phyloP scores from a whole-genome alignment of 2,113 vertebrate genomes.

The Paralichthys olivaceus region DNA sequence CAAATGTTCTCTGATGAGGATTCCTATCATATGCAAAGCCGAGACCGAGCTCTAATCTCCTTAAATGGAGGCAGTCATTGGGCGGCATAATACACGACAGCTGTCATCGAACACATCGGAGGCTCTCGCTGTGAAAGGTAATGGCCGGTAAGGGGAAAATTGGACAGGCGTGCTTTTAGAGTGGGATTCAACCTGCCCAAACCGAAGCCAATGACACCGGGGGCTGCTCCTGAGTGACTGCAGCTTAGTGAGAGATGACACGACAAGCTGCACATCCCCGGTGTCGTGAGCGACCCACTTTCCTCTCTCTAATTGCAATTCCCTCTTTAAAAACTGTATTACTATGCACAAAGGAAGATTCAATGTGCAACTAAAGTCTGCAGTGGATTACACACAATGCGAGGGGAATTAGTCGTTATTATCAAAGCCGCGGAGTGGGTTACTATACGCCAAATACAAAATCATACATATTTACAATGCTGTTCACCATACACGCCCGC shows the following conservation, averaged over 20 bases:
- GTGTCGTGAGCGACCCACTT: conserved; percentile 66
- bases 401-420: conserved; percentile 3
- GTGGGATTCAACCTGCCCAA: conserved; percentile 40
- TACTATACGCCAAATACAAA: neutral
- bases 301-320: conserved; percentile 56
- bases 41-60: neutral
- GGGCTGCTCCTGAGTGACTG: conserved; percentile 50
- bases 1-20: conserved; percentile 15
- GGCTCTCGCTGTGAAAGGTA: conserved; percentile 29
- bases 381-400: conserved; percentile 2
- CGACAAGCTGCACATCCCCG: conserved; percentile 59
- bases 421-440: conserved; percentile 10
- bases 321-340: conserved; percentile 60
- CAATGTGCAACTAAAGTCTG: neutral
- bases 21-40: conserved; percentile 12
- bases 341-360: conserved; percentile 26
- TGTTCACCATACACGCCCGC: too few species aligned
- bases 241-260: conserved; percentile 63
- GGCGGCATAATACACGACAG: conserved; percentile 44
- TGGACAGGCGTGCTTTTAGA: conserved; percentile 42
- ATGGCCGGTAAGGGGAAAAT: conserved; percentile 27
- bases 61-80: neutral
- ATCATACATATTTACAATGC: conserved; percentile 19
- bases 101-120: conserved; percentile 34
- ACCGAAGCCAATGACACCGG: conserved; percentile 36